These are phyloP conservation scores for Beroe ovata DNA, from an alignment of 37 sponge, comb jelly and placozoan genomes.

Conservation along the genomic window DNA sequence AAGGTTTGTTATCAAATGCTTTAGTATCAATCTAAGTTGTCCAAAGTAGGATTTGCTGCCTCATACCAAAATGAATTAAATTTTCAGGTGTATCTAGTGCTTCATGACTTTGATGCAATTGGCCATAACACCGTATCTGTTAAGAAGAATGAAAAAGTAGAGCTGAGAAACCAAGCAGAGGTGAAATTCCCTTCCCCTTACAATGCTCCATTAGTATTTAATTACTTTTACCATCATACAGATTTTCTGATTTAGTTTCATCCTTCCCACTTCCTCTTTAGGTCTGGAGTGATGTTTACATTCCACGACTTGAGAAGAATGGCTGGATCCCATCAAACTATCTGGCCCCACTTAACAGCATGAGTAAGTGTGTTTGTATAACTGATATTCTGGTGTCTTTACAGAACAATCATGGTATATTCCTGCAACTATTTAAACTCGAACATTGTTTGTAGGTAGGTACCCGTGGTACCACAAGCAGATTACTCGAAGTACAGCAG, in stretches of 20 bases:
- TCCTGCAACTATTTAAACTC: no score
- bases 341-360: conserved; percentile 83
- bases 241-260: no score
- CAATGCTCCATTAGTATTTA: no score
- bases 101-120: conserved; percentile 42
- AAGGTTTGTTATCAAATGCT: no score
- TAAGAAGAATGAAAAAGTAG: conserved; percentile 23
- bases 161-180: conserved; percentile 34
- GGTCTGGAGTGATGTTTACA: conserved; percentile 44
- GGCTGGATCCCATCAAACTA: conserved; percentile 96
- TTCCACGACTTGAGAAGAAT: conserved; percentile 16
- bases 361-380: conserved; percentile 88
- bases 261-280: no score
- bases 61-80: no score
- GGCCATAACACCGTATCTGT: conserved; percentile 66
- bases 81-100: conserved; percentile 29
- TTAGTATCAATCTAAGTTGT: no score
- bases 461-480: conserved; percentile 94
- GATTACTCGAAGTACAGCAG: conserved; percentile 89
- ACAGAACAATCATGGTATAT: no score
- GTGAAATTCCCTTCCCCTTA: not conserved
- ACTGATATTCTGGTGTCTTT: no score
- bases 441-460: conserved; percentile 5
- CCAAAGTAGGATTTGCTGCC: no score
- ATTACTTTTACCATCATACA: no score